Evolutionary conservation across 2,888 invertebrate genomes (phyloP).

Genomic region (Phasia obesa): DNA sequence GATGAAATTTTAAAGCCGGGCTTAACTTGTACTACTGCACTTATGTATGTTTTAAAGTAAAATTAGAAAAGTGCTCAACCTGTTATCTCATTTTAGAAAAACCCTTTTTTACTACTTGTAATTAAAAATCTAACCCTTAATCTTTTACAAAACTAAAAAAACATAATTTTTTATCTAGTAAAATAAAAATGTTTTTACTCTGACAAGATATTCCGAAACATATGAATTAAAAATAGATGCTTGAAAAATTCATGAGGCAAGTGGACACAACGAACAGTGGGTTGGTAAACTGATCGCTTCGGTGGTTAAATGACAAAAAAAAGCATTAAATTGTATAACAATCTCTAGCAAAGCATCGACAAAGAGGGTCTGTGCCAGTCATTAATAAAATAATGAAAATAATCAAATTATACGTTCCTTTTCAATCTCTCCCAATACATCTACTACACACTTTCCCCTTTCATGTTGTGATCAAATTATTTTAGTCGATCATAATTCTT

Average conservation of each 20-base stretch:
- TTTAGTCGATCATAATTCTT: slow-evolving; percentile 26
- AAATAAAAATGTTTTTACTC: too few species aligned
- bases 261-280: background rate
- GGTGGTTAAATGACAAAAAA: slow-evolving; percentile 44
- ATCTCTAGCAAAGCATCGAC: slow-evolving; percentile 44
- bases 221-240: background rate
- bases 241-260: background rate
- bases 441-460: background rate
- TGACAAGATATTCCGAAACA: background rate
- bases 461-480: slow-evolving; percentile 1
- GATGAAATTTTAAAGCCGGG: too few species aligned
- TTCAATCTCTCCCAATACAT: slow-evolving; percentile 50
- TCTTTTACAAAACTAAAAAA: too few species aligned
- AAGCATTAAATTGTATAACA: slow-evolving; percentile 62
- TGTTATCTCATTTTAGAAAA: too few species aligned
- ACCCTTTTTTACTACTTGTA: too few species aligned
- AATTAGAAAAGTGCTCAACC: too few species aligned
- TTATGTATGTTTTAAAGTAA: too few species aligned
- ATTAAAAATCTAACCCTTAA: too few species aligned
- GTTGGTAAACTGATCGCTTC: slow-evolving; percentile 35
- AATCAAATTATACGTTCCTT: slow-evolving; percentile 21
- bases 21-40: too few species aligned
- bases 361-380: slow-evolving; percentile 61
- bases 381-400: slow-evolving; percentile 43
- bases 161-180: too few species aligned